Conservation (phyloP, 2,113 vertebrate species). For the Neoarius graeffei region DNA sequence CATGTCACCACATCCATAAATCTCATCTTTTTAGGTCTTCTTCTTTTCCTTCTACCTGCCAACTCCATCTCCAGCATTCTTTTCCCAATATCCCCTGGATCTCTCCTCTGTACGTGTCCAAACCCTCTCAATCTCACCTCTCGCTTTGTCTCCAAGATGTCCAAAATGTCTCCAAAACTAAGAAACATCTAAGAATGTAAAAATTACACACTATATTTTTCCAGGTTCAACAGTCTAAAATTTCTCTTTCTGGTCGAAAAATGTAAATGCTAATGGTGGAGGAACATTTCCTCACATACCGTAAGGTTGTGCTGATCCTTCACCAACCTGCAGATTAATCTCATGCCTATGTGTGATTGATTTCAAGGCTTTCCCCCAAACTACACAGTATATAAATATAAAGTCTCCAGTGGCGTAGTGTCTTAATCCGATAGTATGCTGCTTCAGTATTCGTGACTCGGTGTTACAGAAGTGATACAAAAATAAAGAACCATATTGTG, state of each 20-base stretch:
- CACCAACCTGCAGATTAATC: background rate
- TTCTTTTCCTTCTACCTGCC: too few species aligned
- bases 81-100: too few species aligned
- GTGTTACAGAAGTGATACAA: background rate
- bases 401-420: background rate
- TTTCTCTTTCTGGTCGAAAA: background rate
- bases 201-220: background rate
- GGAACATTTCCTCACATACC: background rate
- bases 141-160: too few species aligned
- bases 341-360: background rate
- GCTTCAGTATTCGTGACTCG: background rate
- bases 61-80: too few species aligned
- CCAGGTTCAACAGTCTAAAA: background rate
- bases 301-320: background rate
- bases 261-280: background rate
- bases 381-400: background rate
- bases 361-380: background rate
- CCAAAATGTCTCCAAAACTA: too few species aligned
- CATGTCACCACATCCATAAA: too few species aligned
- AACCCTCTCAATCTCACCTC: too few species aligned
- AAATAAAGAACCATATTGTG: background rate
- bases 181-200: background rate
- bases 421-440: background rate
- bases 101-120: too few species aligned
- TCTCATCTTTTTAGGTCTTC: too few species aligned